Evolutionary conservation across 2,797 vertebrate species (phyloP).

Genomic region (Ammospiza maritima): DNA sequence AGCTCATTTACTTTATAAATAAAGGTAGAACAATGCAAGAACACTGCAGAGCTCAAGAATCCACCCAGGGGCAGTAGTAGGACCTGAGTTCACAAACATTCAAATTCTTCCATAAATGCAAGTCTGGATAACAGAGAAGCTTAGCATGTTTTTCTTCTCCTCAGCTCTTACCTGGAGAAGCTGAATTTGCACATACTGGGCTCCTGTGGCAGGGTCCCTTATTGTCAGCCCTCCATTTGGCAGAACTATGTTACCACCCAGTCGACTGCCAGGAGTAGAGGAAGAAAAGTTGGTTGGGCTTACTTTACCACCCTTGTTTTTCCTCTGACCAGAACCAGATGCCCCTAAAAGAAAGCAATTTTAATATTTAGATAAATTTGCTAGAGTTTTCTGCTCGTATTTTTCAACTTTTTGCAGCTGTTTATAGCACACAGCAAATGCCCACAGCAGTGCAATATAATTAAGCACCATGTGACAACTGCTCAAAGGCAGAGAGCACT

Average conservation of each 20-base stretch:
- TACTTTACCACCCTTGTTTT: conserved; percentile 80
- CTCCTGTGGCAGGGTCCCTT: conserved; percentile 83
- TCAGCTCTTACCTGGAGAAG: conserved; percentile 87
- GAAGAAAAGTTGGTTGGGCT: conserved; percentile 55
- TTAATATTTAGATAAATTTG: neutral
- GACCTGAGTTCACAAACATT: neutral
- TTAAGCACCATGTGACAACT: neutral
- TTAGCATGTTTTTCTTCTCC: neutral
- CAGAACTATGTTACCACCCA: conserved; percentile 77
- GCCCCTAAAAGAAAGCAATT: conserved; percentile 70
- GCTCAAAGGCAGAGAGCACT: neutral
- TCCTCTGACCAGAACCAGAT: conserved; percentile 80
- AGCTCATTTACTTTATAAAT: neutral
- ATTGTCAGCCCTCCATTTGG: conserved; percentile 83
- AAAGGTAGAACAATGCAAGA: neutral
- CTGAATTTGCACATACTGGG: conserved; percentile 92
- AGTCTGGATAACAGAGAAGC: neutral
- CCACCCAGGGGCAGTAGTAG: neutral
- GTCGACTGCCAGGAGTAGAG: conserved; percentile 67
- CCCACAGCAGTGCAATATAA: neutral
- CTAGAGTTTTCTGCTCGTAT: neutral
- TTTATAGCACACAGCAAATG: neutral
- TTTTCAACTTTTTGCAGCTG: neutral
- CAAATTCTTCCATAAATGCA: neutral
- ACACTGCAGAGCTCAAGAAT: neutral